A percentile compares a stretch with the other conserved stretches of the same genome.
phyloP scores from a whole-genome alignment of 1,140 invertebrate species.

The Oppia nitens region DNA sequence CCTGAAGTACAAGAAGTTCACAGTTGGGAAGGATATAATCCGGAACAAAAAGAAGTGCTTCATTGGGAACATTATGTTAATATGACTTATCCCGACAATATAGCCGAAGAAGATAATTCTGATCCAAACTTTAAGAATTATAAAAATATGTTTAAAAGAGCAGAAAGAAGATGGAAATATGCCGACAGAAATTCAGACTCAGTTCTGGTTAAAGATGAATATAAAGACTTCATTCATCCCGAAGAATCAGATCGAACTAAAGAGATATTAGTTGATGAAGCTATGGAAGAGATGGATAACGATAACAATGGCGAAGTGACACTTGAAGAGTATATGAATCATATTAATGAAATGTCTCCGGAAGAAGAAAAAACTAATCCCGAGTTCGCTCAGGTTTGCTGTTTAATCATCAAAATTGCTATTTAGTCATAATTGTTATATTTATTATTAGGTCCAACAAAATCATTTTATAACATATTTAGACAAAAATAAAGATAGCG shows the following conservation, averaged over 20 bases:
- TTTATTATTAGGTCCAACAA: slow-evolving; percentile 45
- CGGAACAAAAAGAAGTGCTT: slow-evolving; percentile 53
- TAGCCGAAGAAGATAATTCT: background rate
- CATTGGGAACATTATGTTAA: slow-evolving; percentile 73
- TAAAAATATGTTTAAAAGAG: slow-evolving; percentile 53
- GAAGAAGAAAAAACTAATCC: slow-evolving; percentile 56
- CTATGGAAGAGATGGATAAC: slow-evolving; percentile 93
- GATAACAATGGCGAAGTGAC: slow-evolving; percentile 63
- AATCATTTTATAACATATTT: slow-evolving; percentile 69
- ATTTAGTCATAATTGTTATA: background rate
- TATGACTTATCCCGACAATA: slow-evolving; percentile 54
- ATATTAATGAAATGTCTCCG: slow-evolving; percentile 31
- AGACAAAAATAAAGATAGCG: slow-evolving; percentile 75
- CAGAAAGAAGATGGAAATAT: slow-evolving; percentile 61
- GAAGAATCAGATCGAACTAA: slow-evolving; percentile 76
- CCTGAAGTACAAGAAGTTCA: slow-evolving; percentile 21
- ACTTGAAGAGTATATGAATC: slow-evolving; percentile 46
- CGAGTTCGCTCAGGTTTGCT: slow-evolving; percentile 32
- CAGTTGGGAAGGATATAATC: slow-evolving; percentile 51
- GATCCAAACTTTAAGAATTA: slow-evolving; percentile 33
- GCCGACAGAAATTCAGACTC: slow-evolving; percentile 56
- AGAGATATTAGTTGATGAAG: slow-evolving; percentile 78
- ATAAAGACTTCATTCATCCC: slow-evolving; percentile 81
- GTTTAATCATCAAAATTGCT: background rate
- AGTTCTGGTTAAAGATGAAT: slow-evolving; percentile 65